Conservation (phyloP, 2,113 vertebrate species). For the Sterna hirundo region DNA sequence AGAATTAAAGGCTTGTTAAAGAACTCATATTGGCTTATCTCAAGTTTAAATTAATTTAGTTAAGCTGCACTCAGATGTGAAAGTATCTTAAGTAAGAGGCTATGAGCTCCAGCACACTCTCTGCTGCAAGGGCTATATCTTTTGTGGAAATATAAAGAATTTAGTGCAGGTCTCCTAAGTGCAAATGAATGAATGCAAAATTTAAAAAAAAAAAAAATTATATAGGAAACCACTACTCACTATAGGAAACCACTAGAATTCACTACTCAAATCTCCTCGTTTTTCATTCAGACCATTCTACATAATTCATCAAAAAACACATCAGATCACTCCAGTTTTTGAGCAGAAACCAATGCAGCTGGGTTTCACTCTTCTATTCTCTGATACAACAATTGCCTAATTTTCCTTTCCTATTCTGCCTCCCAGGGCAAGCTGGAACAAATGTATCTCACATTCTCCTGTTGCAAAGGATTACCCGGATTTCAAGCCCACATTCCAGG, state of each 20-base stretch:
- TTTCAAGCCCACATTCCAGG: background rate
- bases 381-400: background rate
- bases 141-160: background rate
- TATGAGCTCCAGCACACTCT: background rate
- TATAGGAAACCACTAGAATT: background rate
- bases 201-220: background rate
- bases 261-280: background rate
- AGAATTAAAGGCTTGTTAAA: background rate
- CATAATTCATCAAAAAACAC: background rate
- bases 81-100: background rate
- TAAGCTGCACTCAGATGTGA: background rate
- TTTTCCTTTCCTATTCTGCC: background rate
- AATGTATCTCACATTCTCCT: background rate
- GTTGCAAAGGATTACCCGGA: background rate
- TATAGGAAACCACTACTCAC: background rate
- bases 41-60: background rate
- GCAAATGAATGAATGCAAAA: background rate
- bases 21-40: background rate
- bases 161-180: background rate
- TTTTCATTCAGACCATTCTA: background rate
- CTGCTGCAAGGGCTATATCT: background rate
- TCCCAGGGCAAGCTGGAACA: background rate
- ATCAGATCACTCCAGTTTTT: background rate
- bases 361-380: background rate
- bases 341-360: background rate